Evolutionary conservation across 2,888 invertebrate species (phyloP).

Genomic region (Chesias legatella): DNA sequence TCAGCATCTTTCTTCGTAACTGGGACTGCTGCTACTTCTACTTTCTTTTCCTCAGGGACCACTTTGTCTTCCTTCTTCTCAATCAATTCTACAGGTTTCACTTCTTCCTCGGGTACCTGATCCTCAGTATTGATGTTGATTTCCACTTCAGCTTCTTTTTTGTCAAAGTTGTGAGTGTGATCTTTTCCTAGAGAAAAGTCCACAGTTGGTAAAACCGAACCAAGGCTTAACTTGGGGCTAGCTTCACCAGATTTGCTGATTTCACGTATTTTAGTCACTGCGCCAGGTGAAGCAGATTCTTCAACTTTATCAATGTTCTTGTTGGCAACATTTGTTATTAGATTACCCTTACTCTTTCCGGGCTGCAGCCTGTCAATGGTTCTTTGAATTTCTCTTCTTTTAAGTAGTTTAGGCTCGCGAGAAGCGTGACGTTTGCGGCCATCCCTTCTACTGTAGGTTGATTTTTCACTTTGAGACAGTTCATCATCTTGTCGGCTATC

Average conservation of each 20-base stretch:
- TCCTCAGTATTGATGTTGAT: conserved; percentile 6
- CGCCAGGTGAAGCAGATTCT: conserved; percentile 77
- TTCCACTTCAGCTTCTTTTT: conserved; percentile 39
- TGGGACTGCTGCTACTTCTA: conserved; percentile 41
- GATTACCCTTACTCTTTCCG: conserved; percentile 92
- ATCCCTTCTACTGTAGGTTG: conserved; percentile 57
- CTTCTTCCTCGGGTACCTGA: conserved; percentile 27
- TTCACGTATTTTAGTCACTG: conserved; percentile 80
- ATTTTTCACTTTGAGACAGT: conserved; percentile 59
- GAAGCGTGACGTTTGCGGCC: conserved; percentile 71
- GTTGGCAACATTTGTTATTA: conserved; percentile 84
- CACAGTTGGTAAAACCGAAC: conserved; percentile 89
- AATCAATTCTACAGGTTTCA: conserved; percentile 14
- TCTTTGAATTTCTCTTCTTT: conserved; percentile 87
- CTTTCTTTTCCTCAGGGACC: conserved; percentile 32
- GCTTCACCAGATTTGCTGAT: conserved; percentile 82
- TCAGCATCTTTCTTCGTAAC: conserved; percentile 61
- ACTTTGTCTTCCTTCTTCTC: conserved; percentile 23
- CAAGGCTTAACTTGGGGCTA: conserved; percentile 90
- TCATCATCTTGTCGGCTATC: conserved; percentile 71
- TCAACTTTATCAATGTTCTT: conserved; percentile 78
- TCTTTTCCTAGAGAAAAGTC: conserved; percentile 83
- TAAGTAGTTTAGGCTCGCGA: conserved; percentile 61
- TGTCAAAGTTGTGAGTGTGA: conserved; percentile 83
- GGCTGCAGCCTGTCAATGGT: conserved; percentile 92